Base-by-base conservation (phyloP, 1,140 invertebrate genomes). In the Zaprionus ghesquierei region DNA sequence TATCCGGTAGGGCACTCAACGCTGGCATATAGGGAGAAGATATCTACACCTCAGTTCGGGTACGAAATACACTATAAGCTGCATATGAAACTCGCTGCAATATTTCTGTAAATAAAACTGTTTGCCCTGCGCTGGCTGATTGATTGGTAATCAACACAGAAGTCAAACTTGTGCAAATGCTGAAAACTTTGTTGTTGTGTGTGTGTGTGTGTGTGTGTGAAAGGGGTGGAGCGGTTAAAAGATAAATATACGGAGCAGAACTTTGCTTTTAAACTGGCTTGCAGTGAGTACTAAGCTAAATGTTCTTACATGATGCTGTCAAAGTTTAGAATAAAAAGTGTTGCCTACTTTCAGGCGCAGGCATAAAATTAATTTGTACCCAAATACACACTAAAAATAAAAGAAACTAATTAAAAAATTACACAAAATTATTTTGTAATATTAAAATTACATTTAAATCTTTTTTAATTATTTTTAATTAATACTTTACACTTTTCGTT, bases 1-100 rank as follows among this genome's bases (percentile, higher is more conserved):
- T 78, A 80, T 63, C 12, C 73, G 50, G 44, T 6, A 25, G 25
- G 25, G 15, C 31, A 51, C 35, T 41, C 15, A n/a, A n/a, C 2
- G 33, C n/a, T n/a, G n/a, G n/a, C n/a, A n/a, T n/a, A n/a, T n/a
- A n/a, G n/a, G n/a, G n/a, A n/a, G n/a, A n/a, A n/a, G n/a, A 46
- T 20, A 46, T 22, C 15, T 46, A 46, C 41, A 46, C 41, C 41
- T 46, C 18, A 46, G 41, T 10, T 2, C 35, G 1, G 6, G n/a
- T 18, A 8, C 35, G 35, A 41, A 41, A 41, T 41, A 41, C 15
- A 15, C n/a, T 41, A 41, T n/a, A 41, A 41, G n/a, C 35, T 15
- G 35, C 35, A 15, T 15, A 41, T 46, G 18, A 2, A 20, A 46
- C 41, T 12, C 41, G 41, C 3, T 46, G 9, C 18, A 46, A 46